Evolutionary conservation across 2,797 vertebrate species (phyloP), one percentile per base, ranked within the genome.

Genomic region (Sebastes cheni): DNA sequence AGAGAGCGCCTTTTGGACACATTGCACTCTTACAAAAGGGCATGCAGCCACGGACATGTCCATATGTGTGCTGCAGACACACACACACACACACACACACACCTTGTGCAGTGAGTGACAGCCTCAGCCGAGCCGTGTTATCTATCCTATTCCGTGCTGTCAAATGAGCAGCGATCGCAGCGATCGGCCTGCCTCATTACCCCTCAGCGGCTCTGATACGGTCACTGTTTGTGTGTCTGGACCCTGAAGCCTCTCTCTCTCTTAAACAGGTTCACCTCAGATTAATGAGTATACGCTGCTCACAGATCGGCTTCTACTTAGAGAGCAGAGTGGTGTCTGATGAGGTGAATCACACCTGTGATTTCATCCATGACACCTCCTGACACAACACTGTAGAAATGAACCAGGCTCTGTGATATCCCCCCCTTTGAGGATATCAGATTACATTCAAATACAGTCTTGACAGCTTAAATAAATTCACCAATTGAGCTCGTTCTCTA

Each of bases 101-200:
- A 52, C 36, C 20, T 23, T 12, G 36, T 13, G 23, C 1, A 16
- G 20, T 8, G 59, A 72, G 12, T 58, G 82, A 72, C 81, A 77
- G 77, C 67, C 69, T 73, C 34, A 42, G 42, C 66, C 0, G 23
- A 72, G 70, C 32, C 13, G 1, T 6, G 75, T 70, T 64, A 60
- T 74, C 79, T 69, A 29, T 77, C 36, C 67, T 34, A 12, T 74
- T 79, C 69, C 62, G 58, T 52, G 81, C 75, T 68, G 82, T 79
- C 65, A 75, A 5, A 11, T n/a, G 72, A 77, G 71, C 64, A 12
- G 29, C 13, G 70, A 39, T 32, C 11, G 30, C 72, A 16, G 42
- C 14, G 14, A 46, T 46, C 14, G 14, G 42, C 55, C 81, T 29
- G 75, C 84, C 68, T 83, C 87, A 81, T 87, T 84, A 81, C 62